A percentile compares a stretch with the other conserved stretches of the same genome.
These are phyloP conservation scores for Takifugu bimaculatus DNA, from an alignment of 2,113 vertebrate species.

Conservation along the genomic window DNA sequence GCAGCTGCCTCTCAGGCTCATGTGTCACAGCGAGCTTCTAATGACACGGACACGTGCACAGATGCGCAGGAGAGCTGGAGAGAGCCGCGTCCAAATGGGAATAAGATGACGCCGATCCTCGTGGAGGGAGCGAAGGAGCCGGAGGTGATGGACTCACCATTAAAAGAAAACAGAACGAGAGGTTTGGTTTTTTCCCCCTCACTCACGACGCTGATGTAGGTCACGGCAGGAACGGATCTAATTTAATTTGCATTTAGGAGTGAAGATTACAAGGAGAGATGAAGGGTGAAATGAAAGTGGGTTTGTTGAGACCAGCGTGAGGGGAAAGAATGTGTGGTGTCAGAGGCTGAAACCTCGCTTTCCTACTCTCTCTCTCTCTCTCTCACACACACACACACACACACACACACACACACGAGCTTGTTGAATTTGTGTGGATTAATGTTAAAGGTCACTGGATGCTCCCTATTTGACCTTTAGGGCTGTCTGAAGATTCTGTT, in stretches of 20 bases:
- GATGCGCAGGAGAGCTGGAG: slow-evolving; percentile 16
- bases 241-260: too few relatives aligned
- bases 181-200: too few relatives aligned
- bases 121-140: slow-evolving; percentile 2
- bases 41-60: slow-evolving; percentile 52
- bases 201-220: too few relatives aligned
- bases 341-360: slow-evolving; percentile 46
- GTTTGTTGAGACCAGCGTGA: slow-evolving; percentile 42
- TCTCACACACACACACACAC: slow-evolving; percentile 11
- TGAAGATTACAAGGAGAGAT: slow-evolving; percentile 5
- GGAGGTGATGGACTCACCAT: too few relatives aligned
- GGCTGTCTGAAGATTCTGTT: not conserved
- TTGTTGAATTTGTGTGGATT: slow-evolving; percentile 28
- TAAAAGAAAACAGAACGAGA: too few relatives aligned
- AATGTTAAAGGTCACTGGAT: slow-evolving; percentile 31
- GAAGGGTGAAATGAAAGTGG: slow-evolving; percentile 2
- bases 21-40: slow-evolving; percentile 61
- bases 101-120: not conserved
- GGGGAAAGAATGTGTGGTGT: slow-evolving; percentile 61
- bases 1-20: slow-evolving; percentile 37
- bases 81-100: slow-evolving; percentile 1
- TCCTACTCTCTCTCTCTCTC: slow-evolving; percentile 13
- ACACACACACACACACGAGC: slow-evolving; percentile 8
- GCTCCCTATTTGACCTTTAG: slow-evolving; percentile 10
- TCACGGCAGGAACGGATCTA: too few relatives aligned